Conservation (phyloP, 2,888 invertebrate species). For the Lucinisca nassula region DNA sequence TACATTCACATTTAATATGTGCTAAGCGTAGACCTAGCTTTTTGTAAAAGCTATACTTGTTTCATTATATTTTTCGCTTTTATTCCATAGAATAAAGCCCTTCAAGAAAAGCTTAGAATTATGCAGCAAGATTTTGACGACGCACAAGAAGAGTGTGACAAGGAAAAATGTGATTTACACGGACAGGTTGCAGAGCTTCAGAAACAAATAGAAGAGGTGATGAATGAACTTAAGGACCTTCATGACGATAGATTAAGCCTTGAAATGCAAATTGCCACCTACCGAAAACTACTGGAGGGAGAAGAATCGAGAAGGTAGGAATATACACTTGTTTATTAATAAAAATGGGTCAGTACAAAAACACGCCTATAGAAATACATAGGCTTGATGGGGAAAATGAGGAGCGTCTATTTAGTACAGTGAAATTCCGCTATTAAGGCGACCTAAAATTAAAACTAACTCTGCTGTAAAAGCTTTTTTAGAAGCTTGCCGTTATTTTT, state of each 20-base stretch:
- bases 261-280: conserved; percentile 89
- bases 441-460: no score
- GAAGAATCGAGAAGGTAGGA: conserved; percentile 88
- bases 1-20: background rate
- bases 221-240: conserved; percentile 74
- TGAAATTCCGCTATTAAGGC: no score
- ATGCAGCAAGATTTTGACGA: conserved; percentile 59
- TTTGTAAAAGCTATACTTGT: background rate
- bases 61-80: background rate
- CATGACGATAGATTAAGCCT: conserved; percentile 89
- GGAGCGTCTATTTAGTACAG: no score
- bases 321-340: no score
- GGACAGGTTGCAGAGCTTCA: conserved; percentile 58
- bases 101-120: conserved; percentile 51
- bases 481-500: no score
- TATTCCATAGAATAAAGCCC: conserved; percentile 42
- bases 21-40: background rate
- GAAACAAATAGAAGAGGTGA: conserved; percentile 66
- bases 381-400: background rate
- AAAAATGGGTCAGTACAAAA: no score
- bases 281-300: conserved; percentile 89
- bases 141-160: conserved; percentile 63
- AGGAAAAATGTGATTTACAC: conserved; percentile 55
- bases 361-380: background rate
- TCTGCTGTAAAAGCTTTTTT: no score